Conservation (phyloP, 2,888 invertebrate species). For the Cryptophagus acutangulus region DNA sequence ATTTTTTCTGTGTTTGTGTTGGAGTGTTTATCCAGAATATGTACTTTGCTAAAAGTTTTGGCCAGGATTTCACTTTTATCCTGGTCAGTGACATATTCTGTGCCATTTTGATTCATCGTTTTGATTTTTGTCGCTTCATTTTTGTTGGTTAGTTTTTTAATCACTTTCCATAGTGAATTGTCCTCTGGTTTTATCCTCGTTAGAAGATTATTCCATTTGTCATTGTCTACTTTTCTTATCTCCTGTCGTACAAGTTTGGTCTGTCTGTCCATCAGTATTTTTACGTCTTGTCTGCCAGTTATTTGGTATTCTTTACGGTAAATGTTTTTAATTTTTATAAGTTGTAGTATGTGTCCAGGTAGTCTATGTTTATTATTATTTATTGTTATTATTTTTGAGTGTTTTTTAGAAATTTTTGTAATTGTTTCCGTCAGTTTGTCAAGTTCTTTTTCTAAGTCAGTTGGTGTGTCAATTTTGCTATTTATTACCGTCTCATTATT, state of each 20-base stretch:
- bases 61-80: slow-evolving; percentile 12
- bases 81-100: slow-evolving; percentile 3
- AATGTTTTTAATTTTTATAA: slow-evolving; percentile 16
- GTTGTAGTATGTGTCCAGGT: slow-evolving; percentile 8
- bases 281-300: background rate
- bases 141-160: slow-evolving; percentile 12
- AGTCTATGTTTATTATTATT: background rate
- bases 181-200: slow-evolving; percentile 11
- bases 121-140: background rate
- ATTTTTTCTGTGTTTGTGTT: slow-evolving; percentile 8
- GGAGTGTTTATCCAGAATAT: background rate
- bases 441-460: slow-evolving; percentile 12
- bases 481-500: slow-evolving; percentile 11
- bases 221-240: slow-evolving; percentile 10
- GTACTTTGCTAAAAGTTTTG: background rate
- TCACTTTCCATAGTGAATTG: slow-evolving; percentile 18
- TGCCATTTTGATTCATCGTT: slow-evolving; percentile 3
- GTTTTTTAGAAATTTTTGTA: background rate
- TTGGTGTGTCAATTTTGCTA: slow-evolving; percentile 5
- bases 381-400: background rate
- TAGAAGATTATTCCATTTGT: slow-evolving; percentile 7
- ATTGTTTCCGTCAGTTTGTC: slow-evolving; percentile 8
- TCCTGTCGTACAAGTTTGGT: background rate
- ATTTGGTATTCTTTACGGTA: slow-evolving; percentile 11
- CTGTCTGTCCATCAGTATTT: background rate